These are phyloP conservation scores for Pachycephus smyrnensis DNA, from an alignment of 2,888 invertebrate species.

Conservation along the genomic window DNA sequence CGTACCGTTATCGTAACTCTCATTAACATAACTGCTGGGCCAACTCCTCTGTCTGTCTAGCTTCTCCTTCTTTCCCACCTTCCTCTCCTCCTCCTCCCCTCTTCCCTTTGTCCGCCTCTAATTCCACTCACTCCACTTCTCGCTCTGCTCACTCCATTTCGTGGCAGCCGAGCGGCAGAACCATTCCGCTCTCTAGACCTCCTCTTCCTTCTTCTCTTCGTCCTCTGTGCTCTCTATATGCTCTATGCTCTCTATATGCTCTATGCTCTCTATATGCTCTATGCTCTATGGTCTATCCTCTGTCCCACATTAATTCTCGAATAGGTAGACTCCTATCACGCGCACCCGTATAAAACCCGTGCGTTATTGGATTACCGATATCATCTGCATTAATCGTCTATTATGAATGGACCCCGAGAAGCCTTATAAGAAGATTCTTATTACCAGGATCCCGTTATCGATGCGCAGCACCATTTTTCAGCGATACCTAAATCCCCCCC, in stretches of 20 bases:
- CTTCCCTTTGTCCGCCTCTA: background rate
- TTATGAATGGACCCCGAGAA: constrained; percentile 17
- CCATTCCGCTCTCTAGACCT: background rate
- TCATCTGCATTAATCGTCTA: constrained; percentile 20
- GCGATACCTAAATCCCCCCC: background rate
- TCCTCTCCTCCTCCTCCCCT: background rate
- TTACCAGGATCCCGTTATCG: constrained; percentile 3
- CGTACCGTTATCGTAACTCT: constrained; percentile 15
- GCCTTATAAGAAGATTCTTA: constrained; percentile 7
- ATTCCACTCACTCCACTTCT: background rate
- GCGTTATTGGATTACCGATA: constrained; percentile 23
- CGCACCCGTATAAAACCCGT: constrained; percentile 18
- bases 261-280: no score
- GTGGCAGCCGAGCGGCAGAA: background rate
- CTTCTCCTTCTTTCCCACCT: background rate
- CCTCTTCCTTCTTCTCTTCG: background rate
- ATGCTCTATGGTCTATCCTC: background rate
- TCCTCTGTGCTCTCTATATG: background rate
- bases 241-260: background rate
- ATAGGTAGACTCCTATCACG: constrained; percentile 5
- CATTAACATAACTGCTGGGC: constrained; percentile 10
- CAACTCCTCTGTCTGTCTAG: background rate
- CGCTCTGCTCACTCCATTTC: background rate
- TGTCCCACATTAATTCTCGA: constrained; percentile 19
- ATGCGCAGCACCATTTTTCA: background rate